Evolutionary conservation across 1,140 invertebrate species (phyloP), one percentile per base, ranked within the genome.

Genomic region (Hyles vespertilio): DNA sequence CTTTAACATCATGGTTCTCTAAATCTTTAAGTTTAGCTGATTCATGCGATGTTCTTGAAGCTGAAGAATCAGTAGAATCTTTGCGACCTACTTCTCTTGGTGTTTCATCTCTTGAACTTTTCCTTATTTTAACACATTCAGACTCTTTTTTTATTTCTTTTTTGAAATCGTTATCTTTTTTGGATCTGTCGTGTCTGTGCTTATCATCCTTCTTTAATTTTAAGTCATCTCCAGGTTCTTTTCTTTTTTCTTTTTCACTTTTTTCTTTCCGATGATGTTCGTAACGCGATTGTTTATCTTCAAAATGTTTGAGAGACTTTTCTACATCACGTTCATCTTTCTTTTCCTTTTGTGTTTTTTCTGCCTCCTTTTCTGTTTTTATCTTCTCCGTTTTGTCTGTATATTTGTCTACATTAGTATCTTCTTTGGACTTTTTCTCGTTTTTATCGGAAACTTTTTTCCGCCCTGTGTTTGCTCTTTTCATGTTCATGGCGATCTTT

Each of bases 401-500:
- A 65, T 91, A 85, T 10, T 74, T 56, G 77, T 84, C 87, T 56
- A 61, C 69, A 61, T 86, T 84, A 62, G 88, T 79, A 59, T 89
- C 85, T 60, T 91, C 91, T 63, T 91, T 91, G 11, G 68, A 53
- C 62, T 77, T 81, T 44, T 84, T 87, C 33, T 91, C 88, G 62
- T 84, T 89, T 22, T 83, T 79, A 53, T 75, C 73, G 56, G 68
- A 62, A 68, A 71, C 78, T 52, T 87, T 67, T 67, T 56, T 58
- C 11, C 82, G 76, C 86, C 67, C 60, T 61, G 57, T 55, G 67
- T 76, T 83, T 76, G 57, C 51, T 57, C 52, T 78, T 79, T 59
- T 89, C 74, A 63, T 87, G 87, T 59, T 92, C 77, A 85, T 88
- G 11, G 77, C 80, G 87, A 72, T 92, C 91, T 67, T 79, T 87